Conservation (phyloP, 2,888 invertebrate species). For the Drosophila greeni region DNA sequence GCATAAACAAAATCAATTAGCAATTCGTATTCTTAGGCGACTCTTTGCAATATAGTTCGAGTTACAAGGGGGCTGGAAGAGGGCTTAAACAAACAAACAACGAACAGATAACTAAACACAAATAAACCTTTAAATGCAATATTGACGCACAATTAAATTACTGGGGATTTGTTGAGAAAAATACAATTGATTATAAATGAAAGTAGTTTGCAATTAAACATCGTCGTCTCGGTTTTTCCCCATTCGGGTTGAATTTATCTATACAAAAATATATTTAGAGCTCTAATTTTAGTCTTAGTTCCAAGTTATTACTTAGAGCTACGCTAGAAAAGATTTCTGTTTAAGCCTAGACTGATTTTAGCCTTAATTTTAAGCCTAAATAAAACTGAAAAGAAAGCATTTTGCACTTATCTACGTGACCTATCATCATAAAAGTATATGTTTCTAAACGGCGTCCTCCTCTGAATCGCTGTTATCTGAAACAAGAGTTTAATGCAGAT, state of each 20-base stretch:
- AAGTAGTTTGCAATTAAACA: constrained; percentile 4
- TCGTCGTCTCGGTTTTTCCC: constrained; percentile 7
- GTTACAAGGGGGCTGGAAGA: constrained; percentile 2
- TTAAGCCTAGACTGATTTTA: constrained; percentile 42
- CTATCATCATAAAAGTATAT: background rate
- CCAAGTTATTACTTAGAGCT: constrained; percentile 3
- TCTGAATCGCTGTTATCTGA: constrained; percentile 62
- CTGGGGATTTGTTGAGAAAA: constrained; percentile 3
- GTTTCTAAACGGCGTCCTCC: constrained; percentile 42
- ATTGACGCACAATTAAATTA: constrained; percentile 9
- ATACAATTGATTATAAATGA: constrained; percentile 1
- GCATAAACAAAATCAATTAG: background rate
- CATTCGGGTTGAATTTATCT: no score
- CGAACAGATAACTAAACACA: constrained; percentile 2
- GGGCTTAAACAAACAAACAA: constrained; percentile 7
- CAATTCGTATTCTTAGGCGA: constrained; percentile 15
- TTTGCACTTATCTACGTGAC: constrained; percentile 15
- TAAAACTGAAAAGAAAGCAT: constrained; percentile 36
- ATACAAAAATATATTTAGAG: constrained; percentile 19
- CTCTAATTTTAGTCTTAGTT: constrained; percentile 18
- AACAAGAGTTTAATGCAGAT: no score
- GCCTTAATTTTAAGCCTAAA: constrained; percentile 23
- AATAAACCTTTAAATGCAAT: constrained; percentile 5
- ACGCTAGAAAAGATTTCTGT: constrained; percentile 24
- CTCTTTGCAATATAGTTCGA: constrained; percentile 18